Evolutionary conservation across 2,113 vertebrate genomes (phyloP).

Genomic region (Rhodinocichla rosea): DNA sequence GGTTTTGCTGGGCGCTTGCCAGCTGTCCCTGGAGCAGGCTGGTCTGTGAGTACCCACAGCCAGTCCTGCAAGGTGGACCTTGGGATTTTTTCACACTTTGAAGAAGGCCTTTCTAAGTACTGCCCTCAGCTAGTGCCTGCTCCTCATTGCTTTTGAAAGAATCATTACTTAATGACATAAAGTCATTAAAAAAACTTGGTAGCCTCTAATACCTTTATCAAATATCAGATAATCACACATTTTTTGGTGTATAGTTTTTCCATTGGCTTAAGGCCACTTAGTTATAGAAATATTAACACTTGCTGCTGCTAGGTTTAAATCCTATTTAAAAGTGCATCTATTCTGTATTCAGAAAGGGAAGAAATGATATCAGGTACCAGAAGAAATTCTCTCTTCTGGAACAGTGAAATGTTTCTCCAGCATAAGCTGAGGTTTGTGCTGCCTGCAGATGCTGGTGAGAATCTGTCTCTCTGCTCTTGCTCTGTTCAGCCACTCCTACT

Average conservation of each 20-base stretch:
- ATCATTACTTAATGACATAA: conserved; percentile 10
- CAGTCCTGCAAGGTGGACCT: not conserved
- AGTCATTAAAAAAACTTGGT: not conserved
- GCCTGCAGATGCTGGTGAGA: not conserved
- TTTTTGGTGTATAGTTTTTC: not conserved
- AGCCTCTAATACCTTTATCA: conserved; percentile 30
- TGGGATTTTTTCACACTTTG: not conserved
- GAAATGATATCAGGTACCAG: not conserved
- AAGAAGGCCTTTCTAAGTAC: not conserved
- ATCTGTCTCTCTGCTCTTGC: not conserved
- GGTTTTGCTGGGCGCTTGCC: not conserved
- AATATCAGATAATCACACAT: conserved; percentile 17
- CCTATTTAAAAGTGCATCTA: conserved; percentile 3
- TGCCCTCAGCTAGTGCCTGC: not conserved
- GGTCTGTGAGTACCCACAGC: not conserved
- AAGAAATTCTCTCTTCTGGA: conserved; percentile 35
- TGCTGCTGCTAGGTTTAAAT: conserved; percentile 1
- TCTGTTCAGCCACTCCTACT: not conserved
- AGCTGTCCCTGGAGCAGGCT: not conserved
- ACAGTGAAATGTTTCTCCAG: not conserved
- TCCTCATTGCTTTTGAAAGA: conserved; percentile 20
- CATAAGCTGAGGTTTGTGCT: not conserved
- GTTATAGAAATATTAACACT: conserved; percentile 38
- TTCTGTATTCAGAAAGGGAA: conserved; percentile 2
- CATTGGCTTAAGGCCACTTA: conserved; percentile 22